Conservation (phyloP, 2,113 vertebrate species). For the Zeus faber region DNA sequence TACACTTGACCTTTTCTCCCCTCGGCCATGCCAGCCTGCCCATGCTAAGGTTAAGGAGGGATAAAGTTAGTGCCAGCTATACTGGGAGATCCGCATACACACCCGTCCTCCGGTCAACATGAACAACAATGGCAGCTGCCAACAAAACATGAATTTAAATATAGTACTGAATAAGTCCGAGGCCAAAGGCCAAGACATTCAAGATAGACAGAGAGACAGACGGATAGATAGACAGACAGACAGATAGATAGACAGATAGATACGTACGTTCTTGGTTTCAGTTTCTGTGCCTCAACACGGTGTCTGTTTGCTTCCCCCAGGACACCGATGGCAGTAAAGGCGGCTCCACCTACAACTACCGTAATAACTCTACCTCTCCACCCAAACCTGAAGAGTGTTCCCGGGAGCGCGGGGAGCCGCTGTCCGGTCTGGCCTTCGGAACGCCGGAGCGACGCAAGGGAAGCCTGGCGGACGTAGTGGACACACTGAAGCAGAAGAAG, state of each 20-base stretch:
- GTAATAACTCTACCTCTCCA: constrained; percentile 94
- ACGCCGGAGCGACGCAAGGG: constrained; percentile 95
- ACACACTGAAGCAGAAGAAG: constrained; percentile 97
- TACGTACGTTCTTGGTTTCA: background rate
- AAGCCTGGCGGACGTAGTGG: constrained; percentile 95
- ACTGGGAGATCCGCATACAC: background rate
- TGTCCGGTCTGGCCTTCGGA: constrained; percentile 85
- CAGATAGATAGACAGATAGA: background rate
- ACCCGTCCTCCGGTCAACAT: background rate
- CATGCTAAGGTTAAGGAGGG: background rate
- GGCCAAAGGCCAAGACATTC: too few species aligned
- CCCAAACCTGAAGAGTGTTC: constrained; percentile 89
- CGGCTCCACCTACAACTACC: constrained; percentile 90
- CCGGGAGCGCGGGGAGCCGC: constrained; percentile 84
- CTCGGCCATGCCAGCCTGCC: background rate
- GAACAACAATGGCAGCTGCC: background rate
- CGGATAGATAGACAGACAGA: background rate
- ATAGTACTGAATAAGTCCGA: too few species aligned
- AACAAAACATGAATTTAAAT: background rate
- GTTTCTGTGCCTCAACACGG: background rate
- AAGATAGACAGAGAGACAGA: background rate
- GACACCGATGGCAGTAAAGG: constrained; percentile 89
- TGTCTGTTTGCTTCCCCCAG: constrained; percentile 68
- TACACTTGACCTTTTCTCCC: background rate
- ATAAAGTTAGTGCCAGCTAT: background rate